Conservation (phyloP, 2,888 invertebrate species). For the Oligia latruncula region DNA sequence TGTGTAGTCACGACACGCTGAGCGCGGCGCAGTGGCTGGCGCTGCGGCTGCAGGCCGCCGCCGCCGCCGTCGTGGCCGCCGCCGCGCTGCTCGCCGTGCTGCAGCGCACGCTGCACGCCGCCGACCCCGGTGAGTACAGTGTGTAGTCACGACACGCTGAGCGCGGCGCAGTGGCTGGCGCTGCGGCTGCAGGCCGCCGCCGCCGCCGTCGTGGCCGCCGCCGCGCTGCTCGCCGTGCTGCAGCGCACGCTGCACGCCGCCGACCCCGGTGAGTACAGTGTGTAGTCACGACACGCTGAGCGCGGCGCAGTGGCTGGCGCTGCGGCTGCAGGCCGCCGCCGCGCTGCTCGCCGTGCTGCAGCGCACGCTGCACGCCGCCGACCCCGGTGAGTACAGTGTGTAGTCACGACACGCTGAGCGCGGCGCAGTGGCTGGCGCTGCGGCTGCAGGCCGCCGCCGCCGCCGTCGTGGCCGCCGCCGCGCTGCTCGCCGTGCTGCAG, state of each 20-base stretch:
- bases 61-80: too few species aligned
- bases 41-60: neutral
- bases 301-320: too few species aligned
- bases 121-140: neutral
- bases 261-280: slow-evolving; percentile 90
- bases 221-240: slow-evolving; percentile 80
- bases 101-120: neutral
- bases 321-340: too few species aligned
- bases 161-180: slow-evolving; percentile 84
- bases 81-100: neutral
- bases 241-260: slow-evolving; percentile 94
- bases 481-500: too few species aligned
- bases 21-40: slow-evolving; percentile 80
- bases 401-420: too few species aligned
- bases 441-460: too few species aligned
- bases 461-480: too few species aligned
- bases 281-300: too few species aligned
- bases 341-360: too few species aligned
- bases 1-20: neutral
- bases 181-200: slow-evolving; percentile 95
- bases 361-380: too few species aligned
- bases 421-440: too few species aligned
- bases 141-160: neutral
- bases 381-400: too few species aligned
- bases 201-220: slow-evolving; percentile 91